Conservation (phyloP, 1,140 invertebrate species). For the Diprion similis region DNA sequence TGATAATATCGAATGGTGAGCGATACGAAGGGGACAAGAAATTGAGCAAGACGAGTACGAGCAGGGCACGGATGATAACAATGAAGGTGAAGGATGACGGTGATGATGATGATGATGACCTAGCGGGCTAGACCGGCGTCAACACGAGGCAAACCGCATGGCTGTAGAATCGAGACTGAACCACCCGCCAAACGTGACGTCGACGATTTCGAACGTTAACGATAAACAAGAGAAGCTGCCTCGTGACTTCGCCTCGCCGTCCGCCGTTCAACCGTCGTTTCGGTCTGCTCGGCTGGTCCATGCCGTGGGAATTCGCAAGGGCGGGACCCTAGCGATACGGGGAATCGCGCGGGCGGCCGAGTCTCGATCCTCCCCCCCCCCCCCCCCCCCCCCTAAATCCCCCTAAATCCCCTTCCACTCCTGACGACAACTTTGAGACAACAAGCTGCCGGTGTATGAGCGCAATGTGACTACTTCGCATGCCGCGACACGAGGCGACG, state of each 20-base stretch:
- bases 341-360: background rate
- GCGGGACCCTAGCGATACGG: background rate
- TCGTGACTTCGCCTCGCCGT: background rate
- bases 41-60: no score
- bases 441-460: background rate
- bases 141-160: background rate
- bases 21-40: no score
- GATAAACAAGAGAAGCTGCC: background rate
- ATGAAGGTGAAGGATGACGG: background rate
- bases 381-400: no score
- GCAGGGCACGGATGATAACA: no score
- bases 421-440: background rate
- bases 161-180: background rate
- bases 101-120: background rate
- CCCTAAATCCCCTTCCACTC: background rate
- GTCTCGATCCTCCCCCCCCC: background rate
- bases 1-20: no score
- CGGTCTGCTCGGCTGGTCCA: background rate
- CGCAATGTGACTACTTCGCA: no score
- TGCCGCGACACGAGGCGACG: no score
- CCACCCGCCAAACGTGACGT: no score
- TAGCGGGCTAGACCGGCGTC: background rate
- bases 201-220: background rate
- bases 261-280: background rate
- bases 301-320: background rate